These are phyloP conservation scores for Oceanites oceanicus DNA, from an alignment of 2,113 vertebrate genomes.

Conservation along the genomic window DNA sequence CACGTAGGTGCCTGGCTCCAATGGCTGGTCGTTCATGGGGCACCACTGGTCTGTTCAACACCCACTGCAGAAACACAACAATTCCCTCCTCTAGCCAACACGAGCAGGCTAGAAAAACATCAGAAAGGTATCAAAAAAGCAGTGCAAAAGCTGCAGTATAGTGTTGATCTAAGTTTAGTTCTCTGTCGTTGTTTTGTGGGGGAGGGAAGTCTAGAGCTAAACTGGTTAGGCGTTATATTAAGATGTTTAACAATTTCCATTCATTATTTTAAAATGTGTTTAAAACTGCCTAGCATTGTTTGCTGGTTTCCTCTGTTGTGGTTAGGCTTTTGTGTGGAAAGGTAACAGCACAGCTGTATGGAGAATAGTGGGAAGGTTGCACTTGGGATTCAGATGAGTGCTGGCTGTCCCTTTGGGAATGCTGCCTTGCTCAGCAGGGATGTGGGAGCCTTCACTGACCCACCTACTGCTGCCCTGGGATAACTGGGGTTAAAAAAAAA, in stretches of 20 bases:
- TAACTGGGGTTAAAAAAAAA: background rate
- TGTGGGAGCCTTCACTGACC: background rate
- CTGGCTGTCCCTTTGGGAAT: fast-evolving
- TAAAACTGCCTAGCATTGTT: background rate
- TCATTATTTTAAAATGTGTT: background rate
- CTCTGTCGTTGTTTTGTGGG: background rate
- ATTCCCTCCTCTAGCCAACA: background rate
- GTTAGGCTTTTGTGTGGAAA: background rate
- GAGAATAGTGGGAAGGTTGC: background rate
- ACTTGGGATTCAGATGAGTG: fast-evolving
- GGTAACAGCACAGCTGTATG: background rate
- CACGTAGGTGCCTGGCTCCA: fast-evolving
- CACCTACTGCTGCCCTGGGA: background rate
- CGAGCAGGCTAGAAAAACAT: background rate
- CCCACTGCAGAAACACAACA: background rate
- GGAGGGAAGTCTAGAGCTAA: background rate
- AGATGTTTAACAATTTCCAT: background rate
- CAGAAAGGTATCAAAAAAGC: background rate
- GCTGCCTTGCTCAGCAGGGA: background rate
- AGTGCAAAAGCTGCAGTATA: background rate
- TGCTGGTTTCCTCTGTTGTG: constrained; percentile 18
- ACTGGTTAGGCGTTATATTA: background rate
- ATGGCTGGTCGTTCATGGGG: background rate
- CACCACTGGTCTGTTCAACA: background rate
- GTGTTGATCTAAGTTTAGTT: background rate